Conservation (phyloP, 2,888 invertebrate genomes). For the Minunthozetes semirufus region DNA sequence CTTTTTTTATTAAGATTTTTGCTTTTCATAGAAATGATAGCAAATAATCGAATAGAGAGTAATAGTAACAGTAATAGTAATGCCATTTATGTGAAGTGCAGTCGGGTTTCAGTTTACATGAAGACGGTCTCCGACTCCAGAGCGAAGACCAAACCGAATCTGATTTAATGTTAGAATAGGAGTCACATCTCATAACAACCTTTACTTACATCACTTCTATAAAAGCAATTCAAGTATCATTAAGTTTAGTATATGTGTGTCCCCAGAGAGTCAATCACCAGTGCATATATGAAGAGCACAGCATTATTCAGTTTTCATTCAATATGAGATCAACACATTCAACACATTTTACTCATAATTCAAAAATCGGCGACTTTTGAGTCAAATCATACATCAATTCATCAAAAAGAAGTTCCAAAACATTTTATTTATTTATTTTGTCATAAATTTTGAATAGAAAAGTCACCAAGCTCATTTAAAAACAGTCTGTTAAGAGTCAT, state of each 20-base stretch:
- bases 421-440: too few species aligned
- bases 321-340: too few species aligned
- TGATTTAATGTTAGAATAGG: background rate
- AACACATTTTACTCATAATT: too few species aligned
- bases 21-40: conserved; percentile 8
- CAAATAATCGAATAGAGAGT: conserved; percentile 9
- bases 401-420: too few species aligned
- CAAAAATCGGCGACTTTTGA: too few species aligned
- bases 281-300: too few species aligned
- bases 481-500: too few species aligned
- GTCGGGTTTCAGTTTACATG: conserved; percentile 20
- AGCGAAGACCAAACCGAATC: background rate
- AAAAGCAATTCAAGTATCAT: conserved; percentile 25
- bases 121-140: background rate
- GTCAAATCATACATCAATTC: too few species aligned
- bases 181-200: conserved; percentile 21
- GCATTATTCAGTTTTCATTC: too few species aligned
- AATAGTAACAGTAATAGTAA: conserved; percentile 1
- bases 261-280: background rate
- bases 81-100: conserved; percentile 17
- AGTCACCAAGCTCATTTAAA: too few species aligned
- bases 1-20: conserved; percentile 18
- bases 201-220: conserved; percentile 17
- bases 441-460: too few species aligned
- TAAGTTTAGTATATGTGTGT: background rate